Evolutionary conservation across 2,888 invertebrate species (phyloP).

Genomic region (Encarsia formosa): DNA sequence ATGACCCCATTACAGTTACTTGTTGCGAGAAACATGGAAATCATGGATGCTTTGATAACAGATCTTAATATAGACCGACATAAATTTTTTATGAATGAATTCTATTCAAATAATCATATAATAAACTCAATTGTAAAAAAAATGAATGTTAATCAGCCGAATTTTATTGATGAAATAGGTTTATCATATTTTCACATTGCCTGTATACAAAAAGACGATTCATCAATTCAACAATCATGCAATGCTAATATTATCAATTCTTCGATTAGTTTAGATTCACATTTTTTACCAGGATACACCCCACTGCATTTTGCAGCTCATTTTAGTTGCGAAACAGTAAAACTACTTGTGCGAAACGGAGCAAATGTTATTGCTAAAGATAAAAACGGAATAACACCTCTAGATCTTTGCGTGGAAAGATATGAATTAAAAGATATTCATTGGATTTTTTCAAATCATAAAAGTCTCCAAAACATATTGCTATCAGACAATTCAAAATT

Average conservation of each 20-base stretch:
- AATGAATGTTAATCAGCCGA: background rate
- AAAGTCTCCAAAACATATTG: background rate
- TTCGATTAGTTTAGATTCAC: background rate
- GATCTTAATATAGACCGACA: no score
- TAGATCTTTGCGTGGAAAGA: background rate
- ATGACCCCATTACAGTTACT: slow-evolving; percentile 5
- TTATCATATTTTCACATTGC: background rate
- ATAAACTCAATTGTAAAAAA: background rate
- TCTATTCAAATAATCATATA: slow-evolving; percentile 2
- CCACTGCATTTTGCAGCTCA: slow-evolving; percentile 7
- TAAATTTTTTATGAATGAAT: no score
- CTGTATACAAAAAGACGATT: background rate
- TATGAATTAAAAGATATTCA: background rate
- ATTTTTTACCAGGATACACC: background rate
- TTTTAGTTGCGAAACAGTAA: background rate
- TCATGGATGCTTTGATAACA: background rate
- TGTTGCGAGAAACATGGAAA: background rate
- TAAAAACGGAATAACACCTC: background rate
- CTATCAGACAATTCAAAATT: background rate
- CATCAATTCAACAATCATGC: background rate
- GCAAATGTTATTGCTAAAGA: background rate
- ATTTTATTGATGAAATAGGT: slow-evolving; percentile 1
- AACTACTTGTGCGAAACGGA: background rate
- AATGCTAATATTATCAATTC: background rate
- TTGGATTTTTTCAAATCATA: background rate